Percentiles rank a stretch among this genome's conserved stretches.
phyloP scores from a whole-genome alignment of 2,113 vertebrate genomes.

The Solea senegalensis region DNA sequence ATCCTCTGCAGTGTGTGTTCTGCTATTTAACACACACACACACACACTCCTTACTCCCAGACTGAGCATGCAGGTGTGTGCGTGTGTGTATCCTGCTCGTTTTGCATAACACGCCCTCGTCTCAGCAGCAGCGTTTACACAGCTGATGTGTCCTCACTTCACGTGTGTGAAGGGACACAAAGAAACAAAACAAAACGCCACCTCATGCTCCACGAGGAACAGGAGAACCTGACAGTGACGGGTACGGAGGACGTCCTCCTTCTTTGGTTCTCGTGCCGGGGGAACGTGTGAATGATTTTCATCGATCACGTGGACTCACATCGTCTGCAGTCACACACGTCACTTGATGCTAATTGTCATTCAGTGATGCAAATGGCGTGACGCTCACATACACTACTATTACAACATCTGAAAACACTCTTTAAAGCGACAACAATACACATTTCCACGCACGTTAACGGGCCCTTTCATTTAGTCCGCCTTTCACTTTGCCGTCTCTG shows the following conservation, averaged over 20 bases:
- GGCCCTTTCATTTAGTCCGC: too few relatives aligned
- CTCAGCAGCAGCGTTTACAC: neutral
- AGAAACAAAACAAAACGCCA: too few relatives aligned
- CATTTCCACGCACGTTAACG: too few relatives aligned
- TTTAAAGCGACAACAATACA: too few relatives aligned
- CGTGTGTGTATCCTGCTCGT: constrained; percentile 8
- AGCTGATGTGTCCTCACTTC: too few relatives aligned
- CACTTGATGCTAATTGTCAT: constrained; percentile 37
- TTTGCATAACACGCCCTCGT: constrained; percentile 3
- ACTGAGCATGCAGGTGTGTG: constrained; percentile 2
- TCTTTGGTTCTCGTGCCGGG: neutral
- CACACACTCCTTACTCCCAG: neutral
- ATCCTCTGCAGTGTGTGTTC: constrained; percentile 6
- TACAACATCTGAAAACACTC: too few relatives aligned
- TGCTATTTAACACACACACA: neutral
- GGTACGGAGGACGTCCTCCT: constrained; percentile 37
- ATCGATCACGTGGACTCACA: constrained; percentile 1
- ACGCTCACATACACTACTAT: too few relatives aligned
- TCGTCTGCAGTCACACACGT: neutral
- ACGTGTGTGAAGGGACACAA: too few relatives aligned
- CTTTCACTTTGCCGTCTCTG: too few relatives aligned
- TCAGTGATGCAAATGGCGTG: neutral
- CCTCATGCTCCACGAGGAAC: constrained; percentile 2
- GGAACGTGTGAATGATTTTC: neutral
- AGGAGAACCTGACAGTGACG: constrained; percentile 45